Evolutionary conservation across 2,113 vertebrate species (phyloP).

Genomic region (Calyptomena viridis): DNA sequence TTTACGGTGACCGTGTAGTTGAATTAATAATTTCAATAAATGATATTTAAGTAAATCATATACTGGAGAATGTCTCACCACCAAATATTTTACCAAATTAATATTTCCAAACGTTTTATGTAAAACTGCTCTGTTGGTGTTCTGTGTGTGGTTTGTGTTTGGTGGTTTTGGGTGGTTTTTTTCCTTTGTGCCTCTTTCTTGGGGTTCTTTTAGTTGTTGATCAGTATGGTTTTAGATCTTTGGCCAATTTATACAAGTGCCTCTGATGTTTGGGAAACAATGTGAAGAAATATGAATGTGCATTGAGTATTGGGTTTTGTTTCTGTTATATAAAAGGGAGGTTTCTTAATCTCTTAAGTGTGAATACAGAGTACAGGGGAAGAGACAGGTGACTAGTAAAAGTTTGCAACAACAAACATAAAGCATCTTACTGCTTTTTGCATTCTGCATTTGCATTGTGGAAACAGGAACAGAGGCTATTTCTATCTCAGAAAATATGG

Average conservation of each 20-base stretch:
- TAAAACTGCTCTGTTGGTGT: not conserved
- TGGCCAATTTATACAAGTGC: not conserved
- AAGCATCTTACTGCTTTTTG: not conserved
- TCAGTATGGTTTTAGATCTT: not conserved
- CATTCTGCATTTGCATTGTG: not conserved
- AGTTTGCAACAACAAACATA: not conserved
- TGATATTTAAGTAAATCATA: not conserved
- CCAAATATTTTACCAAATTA: not conserved
- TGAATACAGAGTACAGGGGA: not conserved
- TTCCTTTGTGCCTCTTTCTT: not conserved
- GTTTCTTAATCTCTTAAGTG: not conserved
- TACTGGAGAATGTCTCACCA: not conserved
- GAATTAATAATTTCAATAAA: not conserved
- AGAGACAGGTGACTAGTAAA: not conserved
- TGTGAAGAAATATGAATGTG: not conserved
- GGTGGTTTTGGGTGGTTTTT: accelerated
- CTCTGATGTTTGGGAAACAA: not conserved
- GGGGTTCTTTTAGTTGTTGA: not conserved
- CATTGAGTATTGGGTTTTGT: not conserved
- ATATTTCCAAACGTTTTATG: not conserved
- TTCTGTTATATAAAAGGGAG: not conserved
- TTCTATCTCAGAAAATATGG: not conserved
- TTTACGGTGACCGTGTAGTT: not conserved
- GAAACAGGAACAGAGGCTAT: not conserved
- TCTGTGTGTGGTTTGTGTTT: not conserved